Percentiles rank a stretch among this genome's conserved stretches.
phyloP scores from a whole-genome alignment of 2,797 vertebrate genomes.

The Lithobates sylvaticus region DNA sequence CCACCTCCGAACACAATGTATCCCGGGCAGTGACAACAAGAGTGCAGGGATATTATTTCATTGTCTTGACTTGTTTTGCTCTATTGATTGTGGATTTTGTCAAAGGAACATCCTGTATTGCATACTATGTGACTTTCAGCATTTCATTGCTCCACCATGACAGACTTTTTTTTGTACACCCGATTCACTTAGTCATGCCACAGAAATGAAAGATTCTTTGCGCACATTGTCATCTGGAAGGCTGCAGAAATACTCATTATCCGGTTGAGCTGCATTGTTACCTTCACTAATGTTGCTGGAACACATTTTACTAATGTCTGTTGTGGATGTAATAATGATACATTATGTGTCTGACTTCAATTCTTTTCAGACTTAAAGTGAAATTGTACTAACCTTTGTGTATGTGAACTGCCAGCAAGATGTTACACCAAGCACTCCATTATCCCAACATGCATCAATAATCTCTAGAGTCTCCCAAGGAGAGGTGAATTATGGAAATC shows the following conservation, averaged over 20 bases:
- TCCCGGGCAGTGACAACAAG: slow-evolving; percentile 1
- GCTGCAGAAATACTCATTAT: not conserved
- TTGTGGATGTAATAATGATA: not conserved
- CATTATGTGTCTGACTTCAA: not conserved
- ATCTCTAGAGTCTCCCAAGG: too few species aligned
- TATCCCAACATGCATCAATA: not conserved
- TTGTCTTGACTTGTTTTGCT: not conserved
- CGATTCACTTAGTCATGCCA: not conserved
- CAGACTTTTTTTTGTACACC: not conserved
- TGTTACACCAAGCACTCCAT: not conserved
- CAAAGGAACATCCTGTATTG: not conserved
- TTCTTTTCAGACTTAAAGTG: not conserved
- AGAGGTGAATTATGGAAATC: too few species aligned
- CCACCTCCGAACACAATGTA: slow-evolving; percentile 2
- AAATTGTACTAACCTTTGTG: not conserved
- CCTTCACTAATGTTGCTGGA: not conserved
- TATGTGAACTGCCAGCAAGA: not conserved
- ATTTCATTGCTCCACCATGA: not conserved
- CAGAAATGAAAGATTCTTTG: not conserved
- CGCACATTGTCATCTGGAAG: not conserved
- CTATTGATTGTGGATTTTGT: not conserved
- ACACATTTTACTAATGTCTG: not conserved
- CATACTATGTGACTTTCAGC: not conserved
- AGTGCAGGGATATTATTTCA: not conserved
- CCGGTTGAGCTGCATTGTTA: not conserved